Conservation (phyloP, 2,888 invertebrate genomes). For the Encarsia formosa region DNA sequence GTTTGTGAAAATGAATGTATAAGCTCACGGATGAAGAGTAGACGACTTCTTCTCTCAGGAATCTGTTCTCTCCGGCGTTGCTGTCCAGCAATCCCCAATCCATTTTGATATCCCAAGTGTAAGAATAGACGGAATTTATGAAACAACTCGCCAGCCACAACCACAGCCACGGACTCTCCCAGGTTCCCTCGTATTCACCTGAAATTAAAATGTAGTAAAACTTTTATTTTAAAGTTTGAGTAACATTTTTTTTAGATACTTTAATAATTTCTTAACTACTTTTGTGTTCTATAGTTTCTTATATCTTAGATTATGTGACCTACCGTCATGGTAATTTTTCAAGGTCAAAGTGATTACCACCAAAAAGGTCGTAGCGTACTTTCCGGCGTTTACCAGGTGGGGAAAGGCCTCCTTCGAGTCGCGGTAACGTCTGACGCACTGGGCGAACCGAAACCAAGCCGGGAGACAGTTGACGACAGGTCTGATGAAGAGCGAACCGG, state of each 20-base stretch:
- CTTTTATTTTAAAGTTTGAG: not conserved
- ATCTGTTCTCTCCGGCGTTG: constrained; percentile 85
- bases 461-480: constrained; percentile 88
- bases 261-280: too few species aligned
- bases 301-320: constrained; percentile 26
- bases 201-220: too few species aligned
- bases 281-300: too few species aligned
- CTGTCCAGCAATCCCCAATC: constrained; percentile 97
- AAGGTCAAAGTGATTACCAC: constrained; percentile 83
- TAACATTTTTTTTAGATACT: too few species aligned
- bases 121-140: constrained; percentile 89
- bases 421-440: constrained; percentile 90
- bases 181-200: constrained; percentile 60
- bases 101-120: constrained; percentile 98
- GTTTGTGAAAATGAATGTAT: too few species aligned
- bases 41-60: constrained; percentile 91
- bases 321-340: constrained; percentile 62
- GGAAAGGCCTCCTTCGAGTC: constrained; percentile 93
- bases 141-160: constrained; percentile 83
- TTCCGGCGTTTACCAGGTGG: constrained; percentile 95
- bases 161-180: constrained; percentile 81
- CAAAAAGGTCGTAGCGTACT: constrained; percentile 95
- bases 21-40: constrained; percentile 78
- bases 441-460: constrained; percentile 97
- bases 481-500: constrained; percentile 70